Evolutionary conservation across 2,888 invertebrate genomes (phyloP), one percentile per base, ranked within the genome.

Genomic region (Microplitis deprimator): DNA sequence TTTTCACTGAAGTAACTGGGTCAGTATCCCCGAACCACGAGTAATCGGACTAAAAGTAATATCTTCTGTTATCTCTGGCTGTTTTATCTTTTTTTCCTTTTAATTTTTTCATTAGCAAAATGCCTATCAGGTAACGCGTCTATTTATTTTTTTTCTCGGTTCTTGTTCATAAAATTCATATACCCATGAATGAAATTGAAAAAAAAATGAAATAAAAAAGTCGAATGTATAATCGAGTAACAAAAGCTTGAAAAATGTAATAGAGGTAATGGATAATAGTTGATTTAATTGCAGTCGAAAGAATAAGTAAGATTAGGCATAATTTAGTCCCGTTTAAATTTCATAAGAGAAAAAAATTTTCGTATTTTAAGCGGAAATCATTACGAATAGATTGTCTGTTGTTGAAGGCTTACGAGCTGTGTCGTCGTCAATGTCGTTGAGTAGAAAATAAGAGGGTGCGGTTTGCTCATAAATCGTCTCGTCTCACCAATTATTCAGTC

Each of bases 351-450:
- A 50, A 13, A 50, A 50, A 6, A 60, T 70, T 29, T 60, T 7
- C 6, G 20, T 5, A 59, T 60, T 70, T 70, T 17, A 50, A 70
- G 50, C 60, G 70, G 70, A 70, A 70, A 70, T 70, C 70, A 70
- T 70, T 70, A 70, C 59, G 13, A n/a, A 10, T 7, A 38, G 29
- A 59, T 70, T 20, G 69, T 61, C 29, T 59, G 59, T 65, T 29
- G 29, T 13, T 71, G 6, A 61, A 38, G 38, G 62, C 60, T 61
- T 20, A 72, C 62, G 68, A 50, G 50, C 8, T 50, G 61, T 61
- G 61, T 39, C 29, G 38, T 70, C 77, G 77, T 78, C 77, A 75
- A 80, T 82, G 80, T 83, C 81, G 16, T 17, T 17, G 68, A 16
- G 20, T 41, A 38, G 29, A 69, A 75, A 74, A 73, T 62, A 68